Conservation (phyloP, 2,888 invertebrate genomes). For the Chrysina gloriosa region DNA sequence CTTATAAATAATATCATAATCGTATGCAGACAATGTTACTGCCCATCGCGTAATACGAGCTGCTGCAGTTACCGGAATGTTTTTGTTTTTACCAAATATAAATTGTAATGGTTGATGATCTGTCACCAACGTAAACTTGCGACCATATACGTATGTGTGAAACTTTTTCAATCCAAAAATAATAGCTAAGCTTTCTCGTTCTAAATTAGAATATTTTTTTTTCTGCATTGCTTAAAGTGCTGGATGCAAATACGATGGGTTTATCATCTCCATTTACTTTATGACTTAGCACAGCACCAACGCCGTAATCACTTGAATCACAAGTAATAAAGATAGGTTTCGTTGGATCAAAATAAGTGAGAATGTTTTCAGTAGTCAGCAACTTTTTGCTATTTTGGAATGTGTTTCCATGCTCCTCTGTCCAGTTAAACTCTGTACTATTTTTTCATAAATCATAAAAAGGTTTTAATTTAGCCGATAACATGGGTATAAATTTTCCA, state of each 20-base stretch:
- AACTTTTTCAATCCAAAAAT: too few species aligned
- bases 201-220: too few species aligned
- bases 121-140: too few species aligned
- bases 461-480: slow-evolving; percentile 36
- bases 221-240: slow-evolving; percentile 50
- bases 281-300: slow-evolving; percentile 54
- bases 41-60: neutral
- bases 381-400: slow-evolving; percentile 41
- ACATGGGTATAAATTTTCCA: slow-evolving; percentile 44
- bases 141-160: too few species aligned
- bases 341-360: slow-evolving; percentile 41
- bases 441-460: slow-evolving; percentile 40
- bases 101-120: too few species aligned
- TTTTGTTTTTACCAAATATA: too few species aligned
- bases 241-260: slow-evolving; percentile 55
- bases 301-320: slow-evolving; percentile 46
- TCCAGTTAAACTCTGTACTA: slow-evolving; percentile 16
- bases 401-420: slow-evolving; percentile 16
- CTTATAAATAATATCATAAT: neutral
- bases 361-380: slow-evolving; percentile 34
- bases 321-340: slow-evolving; percentile 25
- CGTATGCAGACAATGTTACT: neutral
- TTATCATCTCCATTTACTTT: slow-evolving; percentile 43
- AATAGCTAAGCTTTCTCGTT: too few species aligned
- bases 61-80: neutral